Percentiles rank a stretch among this genome's conserved stretches.
Conservation (phyloP, 2,113 vertebrate species). For the Austrofundulus limnaeus region DNA sequence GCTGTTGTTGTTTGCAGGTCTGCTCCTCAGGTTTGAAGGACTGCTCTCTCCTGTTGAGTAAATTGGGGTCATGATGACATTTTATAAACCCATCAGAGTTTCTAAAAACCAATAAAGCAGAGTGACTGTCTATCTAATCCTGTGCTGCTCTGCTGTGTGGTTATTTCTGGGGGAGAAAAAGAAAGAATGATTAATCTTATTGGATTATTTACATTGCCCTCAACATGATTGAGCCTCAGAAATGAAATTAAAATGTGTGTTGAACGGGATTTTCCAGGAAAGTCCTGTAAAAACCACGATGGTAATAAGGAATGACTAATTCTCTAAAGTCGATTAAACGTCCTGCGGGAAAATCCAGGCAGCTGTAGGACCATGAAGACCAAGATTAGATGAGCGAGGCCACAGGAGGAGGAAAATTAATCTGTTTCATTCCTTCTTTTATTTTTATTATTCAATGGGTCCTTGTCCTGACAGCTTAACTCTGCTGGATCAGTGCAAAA, state of each 20-base stretch:
- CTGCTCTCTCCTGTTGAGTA: conserved; percentile 21
- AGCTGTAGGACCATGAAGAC: conserved; percentile 47
- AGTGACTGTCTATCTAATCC: conserved; percentile 51
- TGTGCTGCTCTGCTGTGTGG: background rate
- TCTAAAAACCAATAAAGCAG: conserved; percentile 62
- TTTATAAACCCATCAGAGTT: conserved; percentile 48
- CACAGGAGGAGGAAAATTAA: conserved; percentile 80
- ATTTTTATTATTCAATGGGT: conserved; percentile 73
- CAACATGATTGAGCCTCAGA: conserved; percentile 74
- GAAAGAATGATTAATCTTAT: conserved; percentile 75
- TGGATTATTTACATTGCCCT: conserved; percentile 76
- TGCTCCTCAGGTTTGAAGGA: conserved; percentile 5
- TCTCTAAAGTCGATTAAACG: conserved; percentile 82
- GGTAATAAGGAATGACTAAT: conserved; percentile 82
- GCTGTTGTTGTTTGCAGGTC: background rate
- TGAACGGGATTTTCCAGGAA: conserved; percentile 80
- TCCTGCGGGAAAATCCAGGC: conserved; percentile 38
- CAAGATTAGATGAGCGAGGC: conserved; percentile 76
- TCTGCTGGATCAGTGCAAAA: conserved; percentile 41
- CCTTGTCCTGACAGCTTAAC: conserved; percentile 56
- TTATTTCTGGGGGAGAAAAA: conserved; percentile 50
- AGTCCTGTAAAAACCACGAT: conserved; percentile 71
- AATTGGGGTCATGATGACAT: conserved; percentile 62
- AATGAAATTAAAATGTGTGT: conserved; percentile 80
- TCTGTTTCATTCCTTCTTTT: conserved; percentile 57